phyloP scores from a whole-genome alignment of 2,797 vertebrate genomes.

The Chaetophractus vellerosus region DNA sequence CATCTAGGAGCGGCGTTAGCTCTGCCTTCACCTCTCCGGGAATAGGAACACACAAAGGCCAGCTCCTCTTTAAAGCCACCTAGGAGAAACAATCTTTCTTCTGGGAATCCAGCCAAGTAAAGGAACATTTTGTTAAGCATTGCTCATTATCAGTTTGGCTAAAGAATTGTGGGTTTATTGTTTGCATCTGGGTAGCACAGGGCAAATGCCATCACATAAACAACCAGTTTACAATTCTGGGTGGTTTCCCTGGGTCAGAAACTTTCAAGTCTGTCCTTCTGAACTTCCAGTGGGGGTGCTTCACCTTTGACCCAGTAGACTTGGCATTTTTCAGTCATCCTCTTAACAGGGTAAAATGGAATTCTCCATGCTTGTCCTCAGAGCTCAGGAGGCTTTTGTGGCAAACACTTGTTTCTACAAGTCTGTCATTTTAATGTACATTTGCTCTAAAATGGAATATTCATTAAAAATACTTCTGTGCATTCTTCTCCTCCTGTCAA shows the following conservation, averaged over 20 bases:
- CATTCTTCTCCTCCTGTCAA: slow-evolving; percentile 66
- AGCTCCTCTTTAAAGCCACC: background rate
- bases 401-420: background rate
- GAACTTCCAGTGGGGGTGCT: background rate
- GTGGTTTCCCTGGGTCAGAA: slow-evolving; percentile 59
- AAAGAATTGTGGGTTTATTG: slow-evolving; percentile 30
- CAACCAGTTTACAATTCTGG: slow-evolving; percentile 44
- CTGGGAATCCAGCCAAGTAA: slow-evolving; percentile 56
- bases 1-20: background rate
- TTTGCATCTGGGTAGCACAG: slow-evolving; percentile 52
- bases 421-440: background rate
- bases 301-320: background rate
- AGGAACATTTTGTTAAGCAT: slow-evolving; percentile 69
- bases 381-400: background rate
- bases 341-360: background rate
- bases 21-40: background rate
- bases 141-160: slow-evolving; percentile 72
- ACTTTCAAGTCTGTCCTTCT: background rate
- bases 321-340: background rate
- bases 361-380: background rate
- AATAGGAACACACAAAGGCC: background rate
- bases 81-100: slow-evolving; percentile 9
- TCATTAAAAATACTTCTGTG: slow-evolving; percentile 68
- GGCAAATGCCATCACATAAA: slow-evolving; percentile 57
- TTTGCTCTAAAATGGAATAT: slow-evolving; percentile 48